Base-by-base conservation (phyloP, 2,797 vertebrate species). In the Phataginus tricuspis region DNA sequence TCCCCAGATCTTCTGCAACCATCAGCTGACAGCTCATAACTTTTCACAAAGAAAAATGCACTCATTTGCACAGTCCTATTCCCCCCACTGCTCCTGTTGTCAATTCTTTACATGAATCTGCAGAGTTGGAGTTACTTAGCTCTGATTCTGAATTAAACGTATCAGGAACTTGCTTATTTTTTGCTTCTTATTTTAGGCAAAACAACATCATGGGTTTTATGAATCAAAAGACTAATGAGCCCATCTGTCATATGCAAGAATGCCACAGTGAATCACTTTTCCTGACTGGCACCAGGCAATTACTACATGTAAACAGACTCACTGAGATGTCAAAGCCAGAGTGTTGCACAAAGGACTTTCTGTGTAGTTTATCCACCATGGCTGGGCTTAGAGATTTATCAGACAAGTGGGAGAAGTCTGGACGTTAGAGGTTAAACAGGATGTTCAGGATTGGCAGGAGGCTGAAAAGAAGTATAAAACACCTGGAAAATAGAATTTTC, bases 191-290 rank as follows among this genome's bases (percentile, higher is more conserved):
- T 95, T 95, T 97, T 95, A 96, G 94, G 86, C 51, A 75, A 94
- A 96, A 95, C 37, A 85, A 53, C 77, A 95, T 85, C 82, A 69
- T 71, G 92, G 49, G 49, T 79, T 97, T 97, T 96, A 94, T 96
- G 95, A 98, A 98, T 96, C 94, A 96, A 96, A 96, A 84, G 63
- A 96, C 85, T 96, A 97, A 98, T 95, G 90, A 97, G 90, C 63
- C 82, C 94, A 97, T 96, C 95, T 97, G 96, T 98, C 97, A 94
- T 96, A 94, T 95, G 82, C 55, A 79, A 92, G 68, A 91, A 96
- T 66, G 82, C 72, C 96, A 83, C 74, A 91, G 29, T 96, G 82
- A 97, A 83, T 95, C 92, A 92, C 27, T 75, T 97, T 84, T 89
- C 91, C 95, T 95, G 92, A 85, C 87, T 51, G 82, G 90, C 74